Evolutionary conservation across 2,113 vertebrate species (phyloP).

Genomic region (Regulus satrapa): DNA sequence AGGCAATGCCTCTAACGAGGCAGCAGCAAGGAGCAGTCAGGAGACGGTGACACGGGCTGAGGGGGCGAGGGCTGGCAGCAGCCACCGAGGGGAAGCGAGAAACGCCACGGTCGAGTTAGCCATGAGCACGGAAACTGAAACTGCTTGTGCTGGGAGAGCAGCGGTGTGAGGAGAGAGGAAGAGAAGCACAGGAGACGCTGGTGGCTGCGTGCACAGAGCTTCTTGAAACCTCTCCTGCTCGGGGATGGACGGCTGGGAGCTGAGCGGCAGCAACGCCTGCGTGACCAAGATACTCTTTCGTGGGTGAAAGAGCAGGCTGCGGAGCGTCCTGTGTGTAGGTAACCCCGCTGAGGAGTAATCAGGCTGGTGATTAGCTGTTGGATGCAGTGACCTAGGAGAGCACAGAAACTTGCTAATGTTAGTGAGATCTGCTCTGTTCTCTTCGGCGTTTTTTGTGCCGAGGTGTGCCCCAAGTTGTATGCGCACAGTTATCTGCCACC

Average conservation of each 20-base stretch:
- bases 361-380: neutral
- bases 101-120: neutral
- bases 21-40: neutral
- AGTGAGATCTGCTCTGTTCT: neutral
- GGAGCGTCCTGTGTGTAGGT: neutral
- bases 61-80: conserved; percentile 5
- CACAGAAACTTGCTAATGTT: neutral
- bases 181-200: neutral
- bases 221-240: neutral
- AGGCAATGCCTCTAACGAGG: neutral
- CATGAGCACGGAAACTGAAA: conserved; percentile 53
- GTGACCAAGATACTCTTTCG: neutral
- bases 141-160: neutral
- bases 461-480: neutral
- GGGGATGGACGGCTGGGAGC: neutral
- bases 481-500: neutral
- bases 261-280: neutral
- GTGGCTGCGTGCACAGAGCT: neutral
- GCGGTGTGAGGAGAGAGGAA: neutral
- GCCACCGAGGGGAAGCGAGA: conserved; percentile 29
- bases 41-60: neutral
- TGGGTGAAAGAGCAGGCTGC: neutral
- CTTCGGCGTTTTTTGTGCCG: neutral
- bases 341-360: neutral
- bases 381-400: neutral